Percentiles rank a stretch among this genome's conserved stretches.
phyloP scores from a whole-genome alignment of 2,113 vertebrate species.

The Myanophis thanlyinensis region DNA sequence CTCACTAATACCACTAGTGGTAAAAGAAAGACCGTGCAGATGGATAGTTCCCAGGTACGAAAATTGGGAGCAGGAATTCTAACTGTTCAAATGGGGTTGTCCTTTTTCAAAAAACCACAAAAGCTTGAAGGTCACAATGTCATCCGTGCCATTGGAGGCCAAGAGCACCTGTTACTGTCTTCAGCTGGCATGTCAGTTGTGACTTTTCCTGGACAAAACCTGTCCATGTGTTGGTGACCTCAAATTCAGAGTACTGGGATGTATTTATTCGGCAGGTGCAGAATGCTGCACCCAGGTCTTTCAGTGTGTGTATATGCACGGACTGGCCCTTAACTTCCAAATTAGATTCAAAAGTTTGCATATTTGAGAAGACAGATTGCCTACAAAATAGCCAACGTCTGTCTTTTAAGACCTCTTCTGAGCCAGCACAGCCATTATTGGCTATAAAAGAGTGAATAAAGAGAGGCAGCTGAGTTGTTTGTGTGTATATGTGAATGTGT shows the following conservation, averaged over 20 bases:
- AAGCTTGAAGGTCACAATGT: not conserved
- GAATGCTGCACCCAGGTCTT: not conserved
- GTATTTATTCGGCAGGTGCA: not conserved
- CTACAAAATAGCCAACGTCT: not conserved
- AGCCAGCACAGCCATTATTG: no score
- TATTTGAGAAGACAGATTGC: not conserved
- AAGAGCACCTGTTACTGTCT: not conserved
- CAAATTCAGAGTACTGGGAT: not conserved
- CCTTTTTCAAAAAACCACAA: not conserved
- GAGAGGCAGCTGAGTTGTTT: no score
- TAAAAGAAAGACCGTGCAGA: not conserved
- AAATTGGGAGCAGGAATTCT: not conserved
- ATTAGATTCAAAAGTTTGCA: not conserved
- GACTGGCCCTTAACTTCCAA: not conserved
- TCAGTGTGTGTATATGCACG: not conserved
- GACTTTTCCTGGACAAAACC: not conserved
- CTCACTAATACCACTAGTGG: not conserved
- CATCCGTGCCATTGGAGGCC: not conserved
- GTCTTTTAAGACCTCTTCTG: no score
- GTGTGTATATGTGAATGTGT: no score
- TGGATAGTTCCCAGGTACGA: not conserved
- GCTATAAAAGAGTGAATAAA: no score
- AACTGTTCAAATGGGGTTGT: not conserved
- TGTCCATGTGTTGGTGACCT: not conserved
- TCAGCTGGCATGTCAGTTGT: not conserved